Base-by-base conservation (phyloP, 1,140 invertebrate genomes). In the Drosophila takahashii region DNA sequence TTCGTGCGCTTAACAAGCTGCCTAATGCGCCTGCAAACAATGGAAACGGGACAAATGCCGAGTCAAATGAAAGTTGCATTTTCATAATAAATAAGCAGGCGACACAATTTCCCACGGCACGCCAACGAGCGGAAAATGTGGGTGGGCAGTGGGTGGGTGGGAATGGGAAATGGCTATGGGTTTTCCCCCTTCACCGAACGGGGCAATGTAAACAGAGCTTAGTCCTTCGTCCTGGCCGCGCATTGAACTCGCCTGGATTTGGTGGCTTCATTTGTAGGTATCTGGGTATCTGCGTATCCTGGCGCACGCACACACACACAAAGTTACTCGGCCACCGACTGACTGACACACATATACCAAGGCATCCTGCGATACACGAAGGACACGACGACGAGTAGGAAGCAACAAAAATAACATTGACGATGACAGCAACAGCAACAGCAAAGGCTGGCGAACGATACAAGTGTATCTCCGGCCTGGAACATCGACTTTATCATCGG, bases 351-450 rank as follows among this genome's bases (percentile, higher is more conserved):
- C 84, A 79, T 89, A 84, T 89, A 77, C 80, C 59, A 78, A 52
- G 39, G 51, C 66, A 53, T 39, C 64, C 69, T 44, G 41, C 41
- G 62, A 16, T 34, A 56, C 48, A 51, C 48, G 48, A 51, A 73
- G 76, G 75, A 75, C 80, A 32, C 7, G 29, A 32, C 29, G 65
- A 73, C 77, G 72, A 65, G 79, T 69, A 64, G 79, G 79, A 87
- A 87, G 72, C 84, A 87, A 87, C 83, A 87, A 87, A 87, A 89
- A 87, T 84, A 84, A 87, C 84, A 79, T 89, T 89, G 84, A 77
- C 83, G 84, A 79, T 79, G 83, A 64, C 59, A 54, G 62, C 62
- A 26, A 16, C 39, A 41, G 18, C 42, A 45, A 13, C 10, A 22
- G 44, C 16, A 44, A 22, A 18, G 32, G 44, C 65, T 45, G 34